Percentiles rank a stretch among this genome's conserved stretches.
These are phyloP conservation scores for Acrobasis consociella DNA, from an alignment of 2,888 invertebrate genomes.

Conservation along the genomic window DNA sequence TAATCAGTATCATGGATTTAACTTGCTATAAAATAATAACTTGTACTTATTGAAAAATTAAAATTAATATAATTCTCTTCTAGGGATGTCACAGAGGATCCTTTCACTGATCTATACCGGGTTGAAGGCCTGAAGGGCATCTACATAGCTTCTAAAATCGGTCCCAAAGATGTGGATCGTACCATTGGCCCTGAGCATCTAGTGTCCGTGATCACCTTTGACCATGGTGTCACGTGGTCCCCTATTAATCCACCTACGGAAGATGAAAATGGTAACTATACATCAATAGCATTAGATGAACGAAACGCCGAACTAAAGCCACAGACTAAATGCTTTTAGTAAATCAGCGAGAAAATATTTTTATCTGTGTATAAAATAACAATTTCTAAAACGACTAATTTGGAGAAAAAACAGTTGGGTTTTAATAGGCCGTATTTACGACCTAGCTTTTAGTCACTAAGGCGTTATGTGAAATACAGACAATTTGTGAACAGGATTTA, in stretches of 20 bases:
- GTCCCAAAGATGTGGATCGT: constrained; percentile 75
- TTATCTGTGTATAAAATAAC: no score
- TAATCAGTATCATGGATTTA: no score
- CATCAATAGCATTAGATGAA: no score
- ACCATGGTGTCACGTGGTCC: constrained; percentile 93
- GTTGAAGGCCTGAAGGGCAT: constrained; percentile 94
- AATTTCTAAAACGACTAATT: no score
- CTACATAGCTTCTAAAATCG: constrained; percentile 93
- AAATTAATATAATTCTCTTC: constrained; percentile 36
- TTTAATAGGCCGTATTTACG: no score
- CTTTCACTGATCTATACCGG: constrained; percentile 94
- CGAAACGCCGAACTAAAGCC: no score
- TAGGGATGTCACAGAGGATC: constrained; percentile 90
- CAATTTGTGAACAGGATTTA: no score
- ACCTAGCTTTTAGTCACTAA: no score
- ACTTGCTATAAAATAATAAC: no score
- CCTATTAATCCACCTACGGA: constrained; percentile 87
- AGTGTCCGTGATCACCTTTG: constrained; percentile 91
- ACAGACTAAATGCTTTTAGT: not conserved
- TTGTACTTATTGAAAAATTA: not conserved
- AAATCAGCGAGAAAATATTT: no score
- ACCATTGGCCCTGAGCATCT: constrained; percentile 89
- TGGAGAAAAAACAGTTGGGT: no score
- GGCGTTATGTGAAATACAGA: no score
- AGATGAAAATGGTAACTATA: constrained; percentile 80